phyloP scores from a whole-genome alignment of 2,797 vertebrate species.

The Rousettus madagascariensis region DNA sequence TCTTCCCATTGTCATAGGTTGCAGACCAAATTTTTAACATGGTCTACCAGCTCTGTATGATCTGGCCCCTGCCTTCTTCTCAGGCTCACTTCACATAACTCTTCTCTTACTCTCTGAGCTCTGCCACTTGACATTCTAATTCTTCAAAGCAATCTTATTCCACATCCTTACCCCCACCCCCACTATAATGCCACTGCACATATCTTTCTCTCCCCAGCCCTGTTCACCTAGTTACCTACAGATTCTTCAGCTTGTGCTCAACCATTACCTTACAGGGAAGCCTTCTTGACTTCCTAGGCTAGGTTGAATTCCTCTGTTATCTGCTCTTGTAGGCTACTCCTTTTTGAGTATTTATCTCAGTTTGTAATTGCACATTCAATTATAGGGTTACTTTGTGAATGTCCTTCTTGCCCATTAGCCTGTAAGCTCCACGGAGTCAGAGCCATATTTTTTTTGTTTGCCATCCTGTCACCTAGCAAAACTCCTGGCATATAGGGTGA shows the following conservation, averaged over 20 bases:
- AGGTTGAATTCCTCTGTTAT: not conserved
- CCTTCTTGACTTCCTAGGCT: not conserved
- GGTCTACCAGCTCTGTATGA: not conserved
- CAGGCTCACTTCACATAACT: not conserved
- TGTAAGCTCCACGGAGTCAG: not conserved
- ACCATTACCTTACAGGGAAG: not conserved
- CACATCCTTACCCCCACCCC: not conserved
- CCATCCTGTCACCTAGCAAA: not conserved
- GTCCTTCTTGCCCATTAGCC: not conserved
- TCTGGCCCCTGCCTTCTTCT: not conserved
- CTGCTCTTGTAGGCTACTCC: not conserved
- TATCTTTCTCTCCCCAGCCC: not conserved
- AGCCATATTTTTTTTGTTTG: not conserved
- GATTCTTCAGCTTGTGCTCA: not conserved
- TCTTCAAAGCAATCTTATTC: not conserved
- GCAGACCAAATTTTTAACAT: not conserved
- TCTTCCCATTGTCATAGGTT: not conserved
- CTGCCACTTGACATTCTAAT: not conserved
- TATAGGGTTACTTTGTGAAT: not conserved
- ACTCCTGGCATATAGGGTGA: not conserved
- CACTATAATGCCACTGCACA: not conserved
- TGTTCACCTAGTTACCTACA: not conserved
- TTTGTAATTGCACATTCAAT: not conserved
- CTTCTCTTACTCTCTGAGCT: not conserved
- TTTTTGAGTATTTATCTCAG: not conserved